Evolutionary conservation across 2,888 invertebrate species (phyloP), one percentile per base, ranked within the genome.

Genomic region (Dichetophora obliterata): DNA sequence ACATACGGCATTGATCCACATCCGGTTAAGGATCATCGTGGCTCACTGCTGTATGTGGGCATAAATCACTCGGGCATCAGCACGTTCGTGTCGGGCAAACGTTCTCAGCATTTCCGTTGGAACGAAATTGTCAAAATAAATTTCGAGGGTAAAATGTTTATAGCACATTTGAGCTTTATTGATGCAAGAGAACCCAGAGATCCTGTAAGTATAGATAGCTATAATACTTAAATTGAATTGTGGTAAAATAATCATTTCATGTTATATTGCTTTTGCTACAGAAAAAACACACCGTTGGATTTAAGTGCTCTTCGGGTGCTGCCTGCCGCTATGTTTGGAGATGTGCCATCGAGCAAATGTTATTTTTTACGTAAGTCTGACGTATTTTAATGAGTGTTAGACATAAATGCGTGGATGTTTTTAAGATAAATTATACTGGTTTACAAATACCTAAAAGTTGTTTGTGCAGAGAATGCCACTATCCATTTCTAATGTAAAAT

Each of bases 1-100:
- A 98, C 98, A 0, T 99, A 98, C 87, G 99, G 98, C 34, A 96
- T 99, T 50, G 98, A 99, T 90, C 99, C 98, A 11, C 98, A 98
- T 91, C 96, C 97, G 78, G 98, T 99, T 43, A 99, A 98, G 92
- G 98, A 99, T 89, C 96, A 97, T 89, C 94, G 96, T 11, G 96
- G 97, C 59, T 95, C 94, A 83, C 96, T 96, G 87, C 91, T 98
- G 76, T 98, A 97, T 89, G 91, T 99, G 82, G 98, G 98, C 74
- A 96, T 98, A 84, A 98, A 98, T 90, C 96, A 97, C 90, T 94
- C 95, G 84, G 99, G 98, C 54, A 97, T 99, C 82, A 92, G 98
- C 82, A 97, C 98, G 71, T 98, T 98, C 90, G 96, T 98, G 90
- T 96, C 96, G 65, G 96, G 95, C 84, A 92, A 95, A 84, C 95